Base-by-base conservation (phyloP, 2,888 invertebrate species). In the Sphecodes monilicornis region DNA sequence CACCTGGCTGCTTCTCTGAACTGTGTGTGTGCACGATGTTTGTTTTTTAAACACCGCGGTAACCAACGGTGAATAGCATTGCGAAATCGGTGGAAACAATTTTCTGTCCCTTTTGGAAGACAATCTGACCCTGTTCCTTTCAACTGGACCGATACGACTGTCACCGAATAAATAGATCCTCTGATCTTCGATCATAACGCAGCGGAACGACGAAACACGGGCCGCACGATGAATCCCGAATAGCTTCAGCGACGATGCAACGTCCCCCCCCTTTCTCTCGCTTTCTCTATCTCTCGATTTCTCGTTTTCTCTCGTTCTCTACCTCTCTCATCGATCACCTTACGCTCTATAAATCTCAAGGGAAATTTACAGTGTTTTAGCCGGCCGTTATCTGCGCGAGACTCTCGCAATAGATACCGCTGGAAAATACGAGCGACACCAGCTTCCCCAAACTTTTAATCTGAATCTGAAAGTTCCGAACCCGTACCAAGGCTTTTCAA, bases 101-200 rank as follows among this genome's bases (percentile, higher is more conserved):
- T 32, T 22, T 18, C 18, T 0, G 2, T 10, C 32, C 2, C 32
- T 32, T 71, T 29, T 74, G 18, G 36, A 64, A 69, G 50, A 50
- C 57, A 73, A 70, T 41, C 64, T 29, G 75, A 70, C n/a, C 54
- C 54, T 22, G 74, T 50, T 64, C 43, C 54, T 64, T 74, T 43
- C 43, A 54, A n/a, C 43, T 41, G 74, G 16, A 75, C 43, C 69
- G 74, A 26, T 26, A 50, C 22, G 5, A 66, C n/a, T 18, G 46
- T 41, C 32, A 32, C 16, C 16, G 73, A 66, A 71, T 66, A 75
- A 70, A 82, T 43, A 57, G 43, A 64, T 39, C 71, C 54, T 70
- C 64, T n/a, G 76, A 76, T 72, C 64, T 71, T 22, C 36, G 66
- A 60, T 68, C 36, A 32, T 1, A 36, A 41, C 22, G 22, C 46